Percentiles rank a stretch among this genome's conserved stretches.
phyloP scores from a whole-genome alignment of 2,797 vertebrate genomes.

The Trichosurus vulpecula region DNA sequence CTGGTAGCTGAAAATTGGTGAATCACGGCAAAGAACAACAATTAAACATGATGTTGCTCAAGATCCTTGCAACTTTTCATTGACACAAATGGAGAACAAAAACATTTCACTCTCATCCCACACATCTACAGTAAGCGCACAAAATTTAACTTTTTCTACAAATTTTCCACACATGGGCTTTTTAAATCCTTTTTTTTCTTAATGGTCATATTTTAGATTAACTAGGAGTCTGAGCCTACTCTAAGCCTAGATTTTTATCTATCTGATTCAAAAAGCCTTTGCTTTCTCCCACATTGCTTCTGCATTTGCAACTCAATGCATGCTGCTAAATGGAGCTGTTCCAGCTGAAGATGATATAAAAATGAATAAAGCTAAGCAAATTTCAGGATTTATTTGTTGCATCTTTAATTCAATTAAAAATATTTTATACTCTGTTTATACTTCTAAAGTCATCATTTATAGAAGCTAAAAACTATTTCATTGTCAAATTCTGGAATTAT shows the following conservation, averaged over 20 bases:
- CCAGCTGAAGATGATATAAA: conserved; percentile 61
- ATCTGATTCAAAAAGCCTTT: conserved; percentile 48
- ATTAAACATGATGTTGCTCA: conserved; percentile 21
- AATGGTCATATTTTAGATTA: conserved; percentile 42
- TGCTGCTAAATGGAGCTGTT: conserved; percentile 46
- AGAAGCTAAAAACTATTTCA: conserved; percentile 43
- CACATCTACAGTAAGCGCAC: not conserved
- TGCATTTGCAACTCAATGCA: conserved; percentile 23
- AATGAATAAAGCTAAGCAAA: conserved; percentile 53
- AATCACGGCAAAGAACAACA: conserved; percentile 57
- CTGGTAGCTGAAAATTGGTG: conserved; percentile 52
- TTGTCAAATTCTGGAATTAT: conserved; percentile 58
- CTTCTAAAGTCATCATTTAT: conserved; percentile 46
- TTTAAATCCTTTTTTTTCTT: conserved; percentile 6
- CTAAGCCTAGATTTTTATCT: conserved; percentile 44
- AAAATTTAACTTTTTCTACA: conserved; percentile 51
- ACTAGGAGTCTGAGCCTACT: conserved; percentile 34
- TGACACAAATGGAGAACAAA: conserved; percentile 57
- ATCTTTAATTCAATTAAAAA: conserved; percentile 57
- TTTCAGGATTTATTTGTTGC: conserved; percentile 46
- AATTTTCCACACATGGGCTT: conserved; percentile 24
- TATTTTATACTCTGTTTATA: conserved; percentile 46
- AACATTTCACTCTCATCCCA: conserved; percentile 34
- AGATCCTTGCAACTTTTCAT: conserved; percentile 56
- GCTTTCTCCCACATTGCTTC: conserved; percentile 40